Evolutionary conservation across 1,140 invertebrate genomes (phyloP), one percentile per base, ranked within the genome.

Genomic region (Pseudomyrmex gracilis): DNA sequence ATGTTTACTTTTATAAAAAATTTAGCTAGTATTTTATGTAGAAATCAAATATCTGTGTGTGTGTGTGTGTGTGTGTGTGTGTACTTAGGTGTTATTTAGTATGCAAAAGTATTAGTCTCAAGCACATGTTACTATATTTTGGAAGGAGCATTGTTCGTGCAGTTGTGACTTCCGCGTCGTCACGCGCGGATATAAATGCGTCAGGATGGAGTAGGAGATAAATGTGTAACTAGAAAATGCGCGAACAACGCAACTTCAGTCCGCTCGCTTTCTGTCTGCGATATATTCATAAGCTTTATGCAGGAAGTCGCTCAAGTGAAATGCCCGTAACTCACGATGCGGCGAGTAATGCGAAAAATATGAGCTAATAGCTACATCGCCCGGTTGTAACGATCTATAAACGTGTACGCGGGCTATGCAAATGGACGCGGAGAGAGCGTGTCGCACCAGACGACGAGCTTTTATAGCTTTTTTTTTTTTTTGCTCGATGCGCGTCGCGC

Each of bases 331-430:
- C 22, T 74, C 58, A 74, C 57, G 43, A 15, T 7, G 73, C 45
- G 45, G 22, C 73, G 58, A 74, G 20, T 63, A 74, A 74, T n/a
- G 49, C 8, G 64, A 70, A 68, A 64, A 68, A 66, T 49, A 84
- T 55, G 49, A 74, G 64, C 57, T 51, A 73, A 68, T 34, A 43
- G 63, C 77, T 20, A 71, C 12, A 58, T 10, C 55, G 83, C 61
- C 43, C 61, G 24, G 55, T 34, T 73, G 68, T 70, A 55, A 24
- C 13, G 64, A 57, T 86, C 85, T 78, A 86, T 86, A 87, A 87
- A 87, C 73, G 67, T 67, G 67, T 34, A 34, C 34, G 34, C 55
- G 57, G 17, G 51, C 73, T 66, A 57, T 67, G 86, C 66, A 87
- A 85, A 87, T 82, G 66, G 83, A 85, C 49, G 10, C 13, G 22